Evolutionary conservation across 2,888 invertebrate species (phyloP).

Genomic region (Orthosia incerta): DNA sequence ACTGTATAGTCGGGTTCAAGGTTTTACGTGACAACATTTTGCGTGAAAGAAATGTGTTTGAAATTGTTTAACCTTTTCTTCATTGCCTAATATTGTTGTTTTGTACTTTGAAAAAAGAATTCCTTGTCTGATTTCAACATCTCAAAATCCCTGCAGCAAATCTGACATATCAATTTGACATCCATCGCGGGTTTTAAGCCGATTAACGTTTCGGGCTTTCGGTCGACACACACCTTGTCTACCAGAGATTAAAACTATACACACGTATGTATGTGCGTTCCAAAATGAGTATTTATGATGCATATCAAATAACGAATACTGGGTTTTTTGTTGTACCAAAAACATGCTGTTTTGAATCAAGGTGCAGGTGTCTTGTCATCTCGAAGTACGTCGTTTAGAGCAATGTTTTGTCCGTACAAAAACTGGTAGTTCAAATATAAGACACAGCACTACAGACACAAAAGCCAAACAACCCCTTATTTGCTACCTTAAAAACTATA

Average conservation of each 20-base stretch:
- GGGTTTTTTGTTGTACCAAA: conserved; percentile 38
- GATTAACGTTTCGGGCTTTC: conserved; percentile 74
- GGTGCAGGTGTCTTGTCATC: conserved; percentile 29
- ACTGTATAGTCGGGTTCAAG: not conserved
- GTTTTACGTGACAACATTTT: not conserved
- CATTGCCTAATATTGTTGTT: conserved; percentile 3
- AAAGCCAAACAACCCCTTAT: conserved; percentile 36
- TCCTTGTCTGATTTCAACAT: conserved; percentile 65
- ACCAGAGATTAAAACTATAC: conserved; percentile 60
- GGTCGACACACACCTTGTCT: conserved; percentile 57
- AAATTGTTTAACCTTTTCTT: not conserved
- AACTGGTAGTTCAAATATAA: conserved; percentile 27
- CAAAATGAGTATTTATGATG: conserved; percentile 51
- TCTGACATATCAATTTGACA: conserved; percentile 78
- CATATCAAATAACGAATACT: conserved; percentile 51
- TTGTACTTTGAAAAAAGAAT: conserved; percentile 51
- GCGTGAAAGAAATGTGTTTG: not conserved
- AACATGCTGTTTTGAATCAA: conserved; percentile 32
- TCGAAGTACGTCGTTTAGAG: conserved; percentile 9
- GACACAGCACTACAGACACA: conserved; percentile 22
- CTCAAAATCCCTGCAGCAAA: conserved; percentile 68
- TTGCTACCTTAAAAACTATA: conserved; percentile 23
- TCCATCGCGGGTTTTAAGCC: conserved; percentile 74
- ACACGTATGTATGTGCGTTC: conserved; percentile 34
- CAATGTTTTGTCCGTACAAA: conserved; percentile 17